Evolutionary conservation across 1,140 invertebrate genomes (phyloP).

Genomic region (Nebria ingens): DNA sequence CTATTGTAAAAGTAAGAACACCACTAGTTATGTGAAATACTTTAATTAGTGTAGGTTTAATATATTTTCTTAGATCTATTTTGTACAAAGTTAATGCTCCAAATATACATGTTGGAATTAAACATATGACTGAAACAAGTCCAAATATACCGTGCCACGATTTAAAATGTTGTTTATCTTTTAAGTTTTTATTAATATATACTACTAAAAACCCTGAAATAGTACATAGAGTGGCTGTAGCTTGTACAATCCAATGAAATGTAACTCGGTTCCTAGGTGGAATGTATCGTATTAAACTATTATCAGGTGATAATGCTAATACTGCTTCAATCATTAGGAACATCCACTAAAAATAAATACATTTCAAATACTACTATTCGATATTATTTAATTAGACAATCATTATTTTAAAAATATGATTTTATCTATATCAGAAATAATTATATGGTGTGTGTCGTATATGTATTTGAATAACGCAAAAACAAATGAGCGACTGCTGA

Average conservation of each 20-base stretch:
- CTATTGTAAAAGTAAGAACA: constrained; percentile 19
- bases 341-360: constrained; percentile 24
- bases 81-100: constrained; percentile 20
- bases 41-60: constrained; percentile 19
- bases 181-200: constrained; percentile 21
- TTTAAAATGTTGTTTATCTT: constrained; percentile 23
- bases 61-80: constrained; percentile 19
- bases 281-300: constrained; percentile 16
- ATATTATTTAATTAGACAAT: no score
- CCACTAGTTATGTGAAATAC: constrained; percentile 22
- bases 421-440: no score
- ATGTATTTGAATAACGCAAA: no score
- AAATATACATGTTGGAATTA: constrained; percentile 18
- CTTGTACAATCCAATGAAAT: constrained; percentile 19
- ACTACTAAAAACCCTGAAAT: constrained; percentile 20
- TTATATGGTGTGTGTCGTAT: no score
- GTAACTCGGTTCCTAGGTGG: constrained; percentile 14
- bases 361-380: background rate
- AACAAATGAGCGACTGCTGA: no score
- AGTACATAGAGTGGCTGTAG: constrained; percentile 14
- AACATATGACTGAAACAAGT: constrained; percentile 17
- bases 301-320: constrained; percentile 22
- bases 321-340: constrained; percentile 25
- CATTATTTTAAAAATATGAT: no score
- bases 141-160: constrained; percentile 25